Evolutionary conservation across 2,888 invertebrate species (phyloP), one percentile per base, ranked within the genome.

Genomic region (Biston stratarius): DNA sequence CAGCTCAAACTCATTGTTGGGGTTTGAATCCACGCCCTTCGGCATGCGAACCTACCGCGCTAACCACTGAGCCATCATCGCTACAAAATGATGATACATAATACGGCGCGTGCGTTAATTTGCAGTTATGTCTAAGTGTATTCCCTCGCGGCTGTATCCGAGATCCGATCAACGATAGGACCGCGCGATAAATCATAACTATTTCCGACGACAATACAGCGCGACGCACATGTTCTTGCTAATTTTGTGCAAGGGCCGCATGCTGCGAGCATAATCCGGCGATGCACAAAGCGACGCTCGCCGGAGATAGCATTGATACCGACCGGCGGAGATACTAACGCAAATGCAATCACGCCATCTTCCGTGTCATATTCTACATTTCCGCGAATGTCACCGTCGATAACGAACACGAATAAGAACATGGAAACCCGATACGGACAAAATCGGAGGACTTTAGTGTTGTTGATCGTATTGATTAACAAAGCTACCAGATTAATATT

Each of bases 191-290:
- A 90, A 89, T 91, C 87, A 86, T 80, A 81, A 78, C 80, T 79
- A 82, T 84, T 74, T 77, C 76, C 78, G 76, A 78, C 74, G 80
- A 81, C 80, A 81, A 81, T 85, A 82, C 78, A 66, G 75, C 78
- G 80, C 81, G 89, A 90, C 86, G 88, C 87, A 83, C 83, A 84
- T 86, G 89, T 88, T 82, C 78, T 74, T 81, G 85, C 86, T 89
- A 89, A 90, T 89, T 88, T 85, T 76, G 79, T 76, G 72, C 75
- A 70, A 77, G 65, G 84, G 79, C 84, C 86, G 77, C 90, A 86
- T 78, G 91, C 89, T 86, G 91, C 70, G 89, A 76, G 42, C 49
- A 68, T 65, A 64, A 59, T 51, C 57, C 72, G 73, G 63, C 61
- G 47, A 59, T 73, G 71, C 62, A 74, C 75, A 75, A 71, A 67